These are phyloP conservation scores for Bombus pascuorum DNA, from an alignment of 1,140 invertebrate genomes.

Conservation along the genomic window DNA sequence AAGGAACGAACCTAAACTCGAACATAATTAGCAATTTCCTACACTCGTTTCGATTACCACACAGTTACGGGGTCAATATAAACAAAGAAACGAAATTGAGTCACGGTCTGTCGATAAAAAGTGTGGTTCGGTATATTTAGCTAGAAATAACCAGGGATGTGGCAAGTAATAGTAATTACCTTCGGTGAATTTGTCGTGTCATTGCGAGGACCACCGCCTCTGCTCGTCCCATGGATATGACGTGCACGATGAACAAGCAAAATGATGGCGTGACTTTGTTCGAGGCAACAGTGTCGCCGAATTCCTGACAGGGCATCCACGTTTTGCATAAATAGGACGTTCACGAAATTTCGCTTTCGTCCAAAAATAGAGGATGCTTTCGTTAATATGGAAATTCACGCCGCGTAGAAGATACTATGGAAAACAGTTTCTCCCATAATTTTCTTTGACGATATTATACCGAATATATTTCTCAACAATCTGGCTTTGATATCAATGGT, in stretches of 20 bases:
- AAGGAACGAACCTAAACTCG: neutral
- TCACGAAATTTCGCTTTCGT: slow-evolving; percentile 3
- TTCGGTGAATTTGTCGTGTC: slow-evolving; percentile 33
- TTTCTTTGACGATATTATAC: neutral
- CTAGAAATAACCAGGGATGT: slow-evolving; percentile 6
- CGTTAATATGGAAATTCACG: neutral
- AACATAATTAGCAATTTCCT: slow-evolving; percentile 23
- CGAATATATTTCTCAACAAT: neutral
- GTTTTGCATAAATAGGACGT: slow-evolving; percentile 19
- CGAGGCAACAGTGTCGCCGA: neutral
- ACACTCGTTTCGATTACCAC: neutral
- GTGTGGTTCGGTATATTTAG: neutral
- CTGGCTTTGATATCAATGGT: too few relatives aligned
- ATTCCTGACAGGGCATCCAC: slow-evolving; percentile 9
- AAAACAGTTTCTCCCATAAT: neutral
- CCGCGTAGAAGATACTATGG: too few relatives aligned
- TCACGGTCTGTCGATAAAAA: neutral
- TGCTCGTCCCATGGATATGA: slow-evolving; percentile 9
- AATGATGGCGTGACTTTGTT: slow-evolving; percentile 51
- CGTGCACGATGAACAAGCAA: slow-evolving; percentile 33
- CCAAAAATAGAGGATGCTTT: neutral
- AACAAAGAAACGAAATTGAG: neutral
- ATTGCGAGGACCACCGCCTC: neutral
- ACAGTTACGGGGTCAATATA: neutral
- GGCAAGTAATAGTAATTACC: slow-evolving; percentile 38